These are phyloP conservation scores for Sitodiplosis mosellana DNA, from an alignment of 1,140 invertebrate genomes.

Conservation along the genomic window DNA sequence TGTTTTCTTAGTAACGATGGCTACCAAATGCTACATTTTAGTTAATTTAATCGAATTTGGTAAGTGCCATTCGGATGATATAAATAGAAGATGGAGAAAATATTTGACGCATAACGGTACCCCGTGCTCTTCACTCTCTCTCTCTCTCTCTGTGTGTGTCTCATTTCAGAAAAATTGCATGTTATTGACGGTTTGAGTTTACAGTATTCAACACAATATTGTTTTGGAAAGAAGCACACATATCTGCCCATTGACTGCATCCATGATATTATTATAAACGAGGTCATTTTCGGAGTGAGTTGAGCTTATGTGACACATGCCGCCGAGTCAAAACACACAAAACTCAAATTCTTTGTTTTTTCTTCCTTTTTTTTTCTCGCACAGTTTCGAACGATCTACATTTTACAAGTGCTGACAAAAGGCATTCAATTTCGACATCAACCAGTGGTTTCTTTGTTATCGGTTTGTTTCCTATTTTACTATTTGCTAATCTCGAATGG, in stretches of 20 bases:
- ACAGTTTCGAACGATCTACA: constrained; percentile 25
- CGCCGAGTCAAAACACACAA: neutral
- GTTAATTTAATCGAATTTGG: too few species aligned
- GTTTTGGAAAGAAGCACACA: constrained; percentile 20
- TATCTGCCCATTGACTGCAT: constrained; percentile 31
- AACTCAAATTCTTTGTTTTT: neutral
- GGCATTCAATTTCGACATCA: constrained; percentile 10
- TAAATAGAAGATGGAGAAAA: too few species aligned
- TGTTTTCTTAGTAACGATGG: too few species aligned
- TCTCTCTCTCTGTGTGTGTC: constrained; percentile 4
- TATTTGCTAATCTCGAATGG: too few species aligned
- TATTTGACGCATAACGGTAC: too few species aligned
- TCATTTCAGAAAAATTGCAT: constrained; percentile 28
- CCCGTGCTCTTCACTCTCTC: too few species aligned
- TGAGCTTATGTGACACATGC: too few species aligned
- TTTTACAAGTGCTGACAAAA: constrained; percentile 23
- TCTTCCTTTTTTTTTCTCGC: constrained; percentile 6
- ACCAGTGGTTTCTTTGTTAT: constrained; percentile 17
- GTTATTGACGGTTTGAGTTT: constrained; percentile 32
- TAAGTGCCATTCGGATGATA: too few species aligned
- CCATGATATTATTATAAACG: constrained; percentile 37
- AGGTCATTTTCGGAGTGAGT: constrained; percentile 35
- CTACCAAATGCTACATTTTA: too few species aligned
- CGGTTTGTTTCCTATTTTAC: constrained; percentile 14
- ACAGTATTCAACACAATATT: constrained; percentile 27